Evolutionary conservation across 2,113 vertebrate genomes (phyloP), one percentile per base, ranked within the genome.

Genomic region (Scomber colias): DNA sequence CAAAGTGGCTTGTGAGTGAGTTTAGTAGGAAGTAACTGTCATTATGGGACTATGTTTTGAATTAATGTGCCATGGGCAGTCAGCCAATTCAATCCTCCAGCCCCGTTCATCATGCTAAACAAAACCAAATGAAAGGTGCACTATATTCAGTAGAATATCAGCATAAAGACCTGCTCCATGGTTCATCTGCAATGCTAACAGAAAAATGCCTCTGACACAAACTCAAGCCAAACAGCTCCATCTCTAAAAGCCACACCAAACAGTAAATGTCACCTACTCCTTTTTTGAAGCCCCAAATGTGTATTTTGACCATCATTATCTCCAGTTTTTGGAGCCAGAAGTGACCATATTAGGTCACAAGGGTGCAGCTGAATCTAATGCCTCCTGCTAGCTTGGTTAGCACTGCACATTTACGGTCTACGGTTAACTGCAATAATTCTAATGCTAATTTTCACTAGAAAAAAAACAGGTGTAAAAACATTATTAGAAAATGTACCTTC

Each of bases 21-120:
- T 14, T 54, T 13, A 35, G 27, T 12, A 50, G 8, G 16, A 72
- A 61, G 27, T 17, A 44, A 5, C n/a, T 9, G 9, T 55, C 49
- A 54, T 45, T 35, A 24, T 1, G 5, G 15, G 63, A 56, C 35
- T 63, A 51, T 2, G 15, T 63, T 44, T 54, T 11, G 5, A 62
- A 40, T 62, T 5, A 53, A 44, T 62, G 57, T 44, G 19, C 45
- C n/a, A 16, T 9, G 27, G 27, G 53, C 45, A 5, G 12, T 50
- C 59, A n/a, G 44, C n/a, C 14, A 16, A 45, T 62, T 78, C 17
- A 44, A 19, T 57, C 35, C 15, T 63, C 24, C 56, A 69, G 31
- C 14, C 56, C n/a, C 40, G 24, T 59, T 56, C 4, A 45, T n/a
- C 53, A 64, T 30, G 15, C 35, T 9, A 49, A 60, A 21, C 48